phyloP scores from a whole-genome alignment of 2,888 invertebrate genomes.

The Polymixis lichenea region DNA sequence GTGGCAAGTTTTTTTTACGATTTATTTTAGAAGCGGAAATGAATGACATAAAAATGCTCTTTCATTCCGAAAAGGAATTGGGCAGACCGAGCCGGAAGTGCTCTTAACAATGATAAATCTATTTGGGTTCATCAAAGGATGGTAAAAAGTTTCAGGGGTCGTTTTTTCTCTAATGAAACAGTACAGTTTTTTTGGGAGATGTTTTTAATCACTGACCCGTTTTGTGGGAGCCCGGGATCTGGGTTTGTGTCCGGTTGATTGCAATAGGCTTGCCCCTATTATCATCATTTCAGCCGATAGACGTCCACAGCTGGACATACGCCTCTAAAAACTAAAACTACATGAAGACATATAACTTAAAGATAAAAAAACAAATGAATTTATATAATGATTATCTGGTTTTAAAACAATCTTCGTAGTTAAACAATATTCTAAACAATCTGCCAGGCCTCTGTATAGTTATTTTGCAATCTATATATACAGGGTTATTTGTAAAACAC shows the following conservation, averaged over 20 bases:
- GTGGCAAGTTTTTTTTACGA: conserved; percentile 56
- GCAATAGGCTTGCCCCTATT: not conserved
- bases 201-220: conserved; percentile 7
- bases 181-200: conserved; percentile 13
- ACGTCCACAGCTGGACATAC: no score
- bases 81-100: conserved; percentile 45
- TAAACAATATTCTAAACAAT: no score
- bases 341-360: no score
- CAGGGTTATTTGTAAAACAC: no score
- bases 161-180: conserved; percentile 41
- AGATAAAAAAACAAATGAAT: no score
- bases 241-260: not conserved
- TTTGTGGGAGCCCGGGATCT: not conserved
- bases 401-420: no score
- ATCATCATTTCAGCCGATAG: no score
- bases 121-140: conserved; percentile 52
- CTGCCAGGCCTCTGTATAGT: no score
- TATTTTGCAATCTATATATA: no score
- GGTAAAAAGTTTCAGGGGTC: conserved; percentile 18
- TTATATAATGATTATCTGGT: no score
- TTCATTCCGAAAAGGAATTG: conserved; percentile 53
- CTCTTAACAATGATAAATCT: conserved; percentile 59
- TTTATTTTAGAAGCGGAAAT: conserved; percentile 62
- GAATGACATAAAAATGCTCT: conserved; percentile 63
- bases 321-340: no score